Conservation (phyloP, 92 coral and sea anemone genomes). For the Virgularia gustaviana region DNA sequence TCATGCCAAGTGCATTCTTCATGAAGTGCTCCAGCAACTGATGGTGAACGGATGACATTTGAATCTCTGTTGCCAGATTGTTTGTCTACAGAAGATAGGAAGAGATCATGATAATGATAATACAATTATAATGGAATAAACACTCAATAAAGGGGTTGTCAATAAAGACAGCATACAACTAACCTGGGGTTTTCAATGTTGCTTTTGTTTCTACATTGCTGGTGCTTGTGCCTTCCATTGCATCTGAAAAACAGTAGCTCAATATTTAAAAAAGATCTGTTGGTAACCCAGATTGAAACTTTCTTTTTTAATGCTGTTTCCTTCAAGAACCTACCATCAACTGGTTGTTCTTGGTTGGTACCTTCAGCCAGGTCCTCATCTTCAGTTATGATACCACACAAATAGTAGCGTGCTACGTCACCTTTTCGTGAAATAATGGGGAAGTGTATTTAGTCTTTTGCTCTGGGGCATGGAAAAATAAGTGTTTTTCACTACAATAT, state of each 20-base stretch:
- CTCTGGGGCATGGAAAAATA: too few species aligned
- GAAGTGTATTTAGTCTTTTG: background rate
- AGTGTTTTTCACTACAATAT: too few species aligned
- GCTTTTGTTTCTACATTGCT: too few species aligned
- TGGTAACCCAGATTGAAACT: too few species aligned
- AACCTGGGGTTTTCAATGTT: too few species aligned
- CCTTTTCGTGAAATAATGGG: background rate
- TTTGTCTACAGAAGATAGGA: conserved; percentile 5
- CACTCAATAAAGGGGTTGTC: too few species aligned
- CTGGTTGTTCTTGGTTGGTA: background rate
- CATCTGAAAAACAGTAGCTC: too few species aligned
- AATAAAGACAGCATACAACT: too few species aligned
- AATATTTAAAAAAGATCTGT: too few species aligned
- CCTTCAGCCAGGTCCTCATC: background rate
- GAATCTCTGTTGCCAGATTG: conserved; percentile 6
- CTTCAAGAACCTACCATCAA: conserved; percentile 25
- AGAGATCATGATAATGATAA: background rate
- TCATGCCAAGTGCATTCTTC: conserved; percentile 94
- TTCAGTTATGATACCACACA: conserved; percentile 35
- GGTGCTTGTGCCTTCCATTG: too few species aligned
- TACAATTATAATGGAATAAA: background rate
- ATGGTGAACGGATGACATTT: conserved; percentile 63
- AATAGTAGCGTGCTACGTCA: conserved; percentile 22
- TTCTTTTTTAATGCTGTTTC: too few species aligned
- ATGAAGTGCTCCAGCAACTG: conserved; percentile 77